Evolutionary conservation across 2,113 vertebrate species (phyloP).

Genomic region (Chionomys nivalis): DNA sequence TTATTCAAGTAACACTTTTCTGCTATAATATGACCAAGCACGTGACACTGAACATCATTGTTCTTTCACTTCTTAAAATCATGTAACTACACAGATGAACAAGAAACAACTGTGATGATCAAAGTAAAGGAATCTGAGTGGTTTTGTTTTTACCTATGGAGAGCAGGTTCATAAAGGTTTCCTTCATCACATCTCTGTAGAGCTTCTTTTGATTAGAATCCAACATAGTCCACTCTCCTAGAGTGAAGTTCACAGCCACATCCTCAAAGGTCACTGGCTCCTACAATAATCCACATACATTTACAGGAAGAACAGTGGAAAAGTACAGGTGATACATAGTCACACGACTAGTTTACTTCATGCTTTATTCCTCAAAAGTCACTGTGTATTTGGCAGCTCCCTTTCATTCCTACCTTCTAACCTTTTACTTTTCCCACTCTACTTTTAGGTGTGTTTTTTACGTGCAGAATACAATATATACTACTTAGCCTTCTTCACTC

Average conservation of each 20-base stretch:
- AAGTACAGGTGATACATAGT: not conserved
- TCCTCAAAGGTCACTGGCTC: not conserved
- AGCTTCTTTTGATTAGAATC: not conserved
- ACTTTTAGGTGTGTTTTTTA: not conserved
- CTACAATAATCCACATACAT: not conserved
- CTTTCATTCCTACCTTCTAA: not conserved
- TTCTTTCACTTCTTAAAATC: not conserved
- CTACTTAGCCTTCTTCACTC: not conserved
- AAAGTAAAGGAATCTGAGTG: not conserved
- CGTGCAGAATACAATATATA: not conserved
- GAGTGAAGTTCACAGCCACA: constrained; percentile 9
- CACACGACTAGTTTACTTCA: not conserved
- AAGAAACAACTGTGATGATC: not conserved
- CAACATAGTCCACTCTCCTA: constrained; percentile 10
- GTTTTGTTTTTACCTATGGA: not conserved
- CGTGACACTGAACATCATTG: not conserved
- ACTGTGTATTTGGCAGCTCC: not conserved
- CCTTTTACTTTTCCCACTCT: not conserved
- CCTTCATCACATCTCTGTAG: constrained; percentile 18
- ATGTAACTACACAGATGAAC: not conserved
- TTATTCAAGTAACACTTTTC: not conserved
- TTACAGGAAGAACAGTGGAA: not conserved
- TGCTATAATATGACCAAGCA: not conserved
- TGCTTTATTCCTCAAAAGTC: too few relatives aligned
- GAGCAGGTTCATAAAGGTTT: not conserved